A percentile compares a stretch with the other conserved stretches of the same genome.
Conservation (phyloP, 2,888 invertebrate species). For the Leptinotarsa juncta region DNA sequence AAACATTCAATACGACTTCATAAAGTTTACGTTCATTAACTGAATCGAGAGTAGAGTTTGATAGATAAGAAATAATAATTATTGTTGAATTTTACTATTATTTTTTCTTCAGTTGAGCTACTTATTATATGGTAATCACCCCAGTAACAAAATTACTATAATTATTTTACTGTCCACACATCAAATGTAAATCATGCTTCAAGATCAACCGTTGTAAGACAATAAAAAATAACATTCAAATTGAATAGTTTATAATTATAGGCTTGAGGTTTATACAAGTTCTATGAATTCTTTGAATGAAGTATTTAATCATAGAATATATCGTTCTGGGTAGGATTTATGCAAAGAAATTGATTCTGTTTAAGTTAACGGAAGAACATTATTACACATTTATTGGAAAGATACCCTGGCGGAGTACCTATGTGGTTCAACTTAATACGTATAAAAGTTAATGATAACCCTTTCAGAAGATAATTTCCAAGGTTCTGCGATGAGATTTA, state of each 20-base stretch:
- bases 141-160: conserved; percentile 33
- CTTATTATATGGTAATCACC: conserved; percentile 29
- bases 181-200: conserved; percentile 36
- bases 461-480: too few relatives aligned
- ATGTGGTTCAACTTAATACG: too few relatives aligned
- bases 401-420: too few relatives aligned
- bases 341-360: too few relatives aligned
- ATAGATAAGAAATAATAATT: conserved; percentile 14
- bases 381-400: too few relatives aligned
- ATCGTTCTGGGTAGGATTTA: too few relatives aligned
- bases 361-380: too few relatives aligned
- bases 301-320: background rate
- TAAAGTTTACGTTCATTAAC: background rate
- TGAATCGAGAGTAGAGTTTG: background rate
- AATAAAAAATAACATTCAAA: conserved; percentile 34
- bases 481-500: too few relatives aligned
- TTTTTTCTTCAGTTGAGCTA: conserved; percentile 1
- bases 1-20: too few relatives aligned
- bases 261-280: background rate
- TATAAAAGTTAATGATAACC: too few relatives aligned
- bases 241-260: conserved; percentile 27
- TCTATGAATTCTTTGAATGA: background rate
- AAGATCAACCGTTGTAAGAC: conserved; percentile 36
- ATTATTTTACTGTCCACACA: conserved; percentile 41
- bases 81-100: background rate